Evolutionary conservation across 2,113 vertebrate species (phyloP), one percentile per base, ranked within the genome.

Genomic region (Tonatia bakeri): DNA sequence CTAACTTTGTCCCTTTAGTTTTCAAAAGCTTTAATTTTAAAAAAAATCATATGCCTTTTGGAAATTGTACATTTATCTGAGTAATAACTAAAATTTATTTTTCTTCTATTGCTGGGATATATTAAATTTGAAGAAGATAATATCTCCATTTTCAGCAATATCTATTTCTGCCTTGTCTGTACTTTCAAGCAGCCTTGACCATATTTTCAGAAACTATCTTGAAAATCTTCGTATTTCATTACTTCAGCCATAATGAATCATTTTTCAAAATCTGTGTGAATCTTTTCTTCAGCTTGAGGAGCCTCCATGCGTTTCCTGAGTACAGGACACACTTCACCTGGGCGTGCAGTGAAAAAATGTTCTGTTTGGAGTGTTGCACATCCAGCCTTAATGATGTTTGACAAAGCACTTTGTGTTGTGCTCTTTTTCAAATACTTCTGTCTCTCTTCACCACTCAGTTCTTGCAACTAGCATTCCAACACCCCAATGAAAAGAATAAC

Each of bases 301-400:
- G 99, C 99, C 98, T 99, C 99, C 98, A 99, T 99, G 98, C 99
- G 99, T 98, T 99, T 99, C 99, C 99, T 99, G 98, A 99, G 99
- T 99, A 99, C 99, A 99, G 45, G 99, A 98, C 99, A 99, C 98
- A 99, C 99, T 99, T 99, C 99, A 97, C 99, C 99, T 97, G 99
- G 99, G 98, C 99, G 99, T 91, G 99, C 99, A 95, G 99, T 99
- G 98, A 99, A 99, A 28, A 99, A 99, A 98, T 99, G 99, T 98
- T 99, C 99, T 98, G 99, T 99, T 98, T 99, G 99, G 92, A 99
- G 99, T 69, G 99, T 99, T 94, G 99, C 98, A 96, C 99, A 99
- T 94, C 99, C 99, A 73, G 98, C 98, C 99, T 99, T 99, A 98
- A 99, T 99, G 98, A 99, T 99, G 99, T 99, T 99, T 98, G 99